Percentiles rank a stretch among this genome's conserved stretches.
Evolutionary conservation across 2,113 vertebrate species (phyloP).

Genomic region (Glaucidium brasilianum): DNA sequence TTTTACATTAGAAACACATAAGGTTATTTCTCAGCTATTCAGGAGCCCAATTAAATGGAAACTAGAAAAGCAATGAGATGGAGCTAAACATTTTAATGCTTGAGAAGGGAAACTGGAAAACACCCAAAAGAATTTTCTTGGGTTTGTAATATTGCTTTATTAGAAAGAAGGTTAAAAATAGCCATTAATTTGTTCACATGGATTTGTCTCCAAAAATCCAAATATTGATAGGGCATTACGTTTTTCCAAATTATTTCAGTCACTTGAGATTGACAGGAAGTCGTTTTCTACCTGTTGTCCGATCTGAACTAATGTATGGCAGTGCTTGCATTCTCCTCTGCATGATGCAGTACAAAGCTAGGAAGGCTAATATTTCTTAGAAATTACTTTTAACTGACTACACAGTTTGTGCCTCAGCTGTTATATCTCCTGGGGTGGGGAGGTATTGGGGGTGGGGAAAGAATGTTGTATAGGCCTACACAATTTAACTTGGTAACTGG

Average conservation of each 20-base stretch:
- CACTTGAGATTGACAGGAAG: not conserved
- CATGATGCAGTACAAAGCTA: not conserved
- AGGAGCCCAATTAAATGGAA: not conserved
- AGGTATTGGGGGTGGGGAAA: not conserved
- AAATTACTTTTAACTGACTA: not conserved
- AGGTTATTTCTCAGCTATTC: not conserved
- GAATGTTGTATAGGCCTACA: not conserved
- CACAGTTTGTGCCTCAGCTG: not conserved
- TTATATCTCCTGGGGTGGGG: not conserved
- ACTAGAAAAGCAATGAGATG: not conserved
- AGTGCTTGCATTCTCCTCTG: not conserved
- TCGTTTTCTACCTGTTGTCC: not conserved
- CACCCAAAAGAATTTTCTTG: not conserved
- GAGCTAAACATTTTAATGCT: not conserved
- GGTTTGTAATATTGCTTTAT: not conserved
- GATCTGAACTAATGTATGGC: not conserved
- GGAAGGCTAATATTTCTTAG: not conserved
- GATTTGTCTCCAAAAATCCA: not conserved
- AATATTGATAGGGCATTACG: not conserved
- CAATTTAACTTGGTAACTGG: not conserved
- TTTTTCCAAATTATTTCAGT: not conserved
- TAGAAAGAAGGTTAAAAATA: not conserved
- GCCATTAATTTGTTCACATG: not conserved
- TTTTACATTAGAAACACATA: not conserved
- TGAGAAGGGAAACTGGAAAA: not conserved